Percentiles rank a stretch among this genome's conserved stretches.
These are phyloP conservation scores for Drosophila kepulauana DNA, from an alignment of 1,140 invertebrate species.

Conservation along the genomic window DNA sequence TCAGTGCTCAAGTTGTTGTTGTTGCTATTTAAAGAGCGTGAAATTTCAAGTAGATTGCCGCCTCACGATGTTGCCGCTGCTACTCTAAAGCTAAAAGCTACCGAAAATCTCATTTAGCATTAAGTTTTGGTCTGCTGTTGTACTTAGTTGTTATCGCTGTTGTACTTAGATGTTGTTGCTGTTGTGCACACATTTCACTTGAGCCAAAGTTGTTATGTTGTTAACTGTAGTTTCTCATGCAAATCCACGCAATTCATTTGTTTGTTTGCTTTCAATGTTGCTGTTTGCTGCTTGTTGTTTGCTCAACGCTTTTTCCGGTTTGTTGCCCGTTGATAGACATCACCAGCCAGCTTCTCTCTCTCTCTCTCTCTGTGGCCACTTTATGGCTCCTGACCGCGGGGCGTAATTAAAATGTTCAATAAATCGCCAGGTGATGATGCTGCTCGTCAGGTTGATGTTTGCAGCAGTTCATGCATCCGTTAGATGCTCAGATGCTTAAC, in stretches of 20 bases:
- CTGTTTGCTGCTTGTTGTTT: conserved; percentile 39
- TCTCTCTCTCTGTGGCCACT: conserved; percentile 18
- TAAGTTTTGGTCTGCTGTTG: conserved; percentile 16
- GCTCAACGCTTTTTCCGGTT: conserved; percentile 67
- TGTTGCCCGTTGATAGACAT: conserved; percentile 71
- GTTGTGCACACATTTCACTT: conserved; percentile 64
- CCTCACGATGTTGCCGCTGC: conserved; percentile 60
- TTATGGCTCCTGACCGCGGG: conserved; percentile 53
- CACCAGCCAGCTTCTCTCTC: conserved; percentile 30
- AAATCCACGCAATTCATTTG: conserved; percentile 65
- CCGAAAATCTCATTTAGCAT: conserved; percentile 35
- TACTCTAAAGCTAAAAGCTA: conserved; percentile 53
- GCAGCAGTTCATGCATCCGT: conserved; percentile 11
- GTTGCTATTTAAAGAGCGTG: conserved; percentile 78
- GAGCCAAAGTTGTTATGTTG: conserved; percentile 36
- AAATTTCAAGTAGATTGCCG: conserved; percentile 76
- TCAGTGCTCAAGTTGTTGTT: conserved; percentile 15
- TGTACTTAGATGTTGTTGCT: conserved; percentile 8
- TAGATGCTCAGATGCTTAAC: conserved; percentile 11
- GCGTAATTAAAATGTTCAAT: conserved; percentile 79
- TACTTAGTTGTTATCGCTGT: conserved; percentile 18
- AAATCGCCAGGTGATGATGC: conserved; percentile 51
- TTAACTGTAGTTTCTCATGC: conserved; percentile 76
- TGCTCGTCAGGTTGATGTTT: background rate
- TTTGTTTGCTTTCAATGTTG: conserved; percentile 56